phyloP scores from a whole-genome alignment of 2,888 invertebrate species.

The Coleophora flavipennella region DNA sequence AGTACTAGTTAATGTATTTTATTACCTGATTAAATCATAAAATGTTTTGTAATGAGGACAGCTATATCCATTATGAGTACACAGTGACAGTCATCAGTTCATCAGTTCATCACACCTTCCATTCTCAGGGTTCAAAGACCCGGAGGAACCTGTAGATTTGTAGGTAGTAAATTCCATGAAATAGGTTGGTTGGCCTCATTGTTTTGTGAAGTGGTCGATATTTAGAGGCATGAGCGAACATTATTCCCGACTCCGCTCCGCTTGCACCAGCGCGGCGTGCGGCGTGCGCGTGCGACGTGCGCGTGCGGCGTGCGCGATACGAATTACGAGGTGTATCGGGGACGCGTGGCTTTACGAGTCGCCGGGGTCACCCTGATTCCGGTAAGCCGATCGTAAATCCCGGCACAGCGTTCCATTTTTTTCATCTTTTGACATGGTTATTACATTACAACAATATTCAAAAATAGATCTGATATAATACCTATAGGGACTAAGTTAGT shows the following conservation, averaged over 20 bases:
- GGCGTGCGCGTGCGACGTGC: background rate
- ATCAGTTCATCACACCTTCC: too few relatives aligned
- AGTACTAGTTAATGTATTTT: too few relatives aligned
- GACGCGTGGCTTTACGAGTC: constrained; percentile 53
- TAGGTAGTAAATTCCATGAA: too few relatives aligned
- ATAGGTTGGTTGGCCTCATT: background rate
- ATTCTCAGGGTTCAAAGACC: constrained; percentile 1
- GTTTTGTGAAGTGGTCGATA: background rate
- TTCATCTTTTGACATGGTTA: constrained; percentile 43
- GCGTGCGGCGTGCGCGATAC: background rate
- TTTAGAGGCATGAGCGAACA: too few relatives aligned
- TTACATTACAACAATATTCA: constrained; percentile 26
- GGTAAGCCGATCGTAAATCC: constrained; percentile 57
- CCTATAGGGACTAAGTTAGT: too few relatives aligned
- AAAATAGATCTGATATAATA: constrained; percentile 21
- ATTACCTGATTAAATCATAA: too few relatives aligned
- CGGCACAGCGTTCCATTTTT: constrained; percentile 44
- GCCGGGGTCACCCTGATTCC: constrained; percentile 63
- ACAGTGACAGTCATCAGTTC: too few relatives aligned
- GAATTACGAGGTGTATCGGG: constrained; percentile 37
- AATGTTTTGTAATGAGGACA: too few relatives aligned
- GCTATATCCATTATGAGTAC: too few relatives aligned
- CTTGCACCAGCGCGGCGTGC: background rate
- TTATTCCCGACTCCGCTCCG: too few relatives aligned
- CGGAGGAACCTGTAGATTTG: too few relatives aligned